Evolutionary conservation across 2,797 vertebrate genomes (phyloP).

Genomic region (Epinephelus awoara): DNA sequence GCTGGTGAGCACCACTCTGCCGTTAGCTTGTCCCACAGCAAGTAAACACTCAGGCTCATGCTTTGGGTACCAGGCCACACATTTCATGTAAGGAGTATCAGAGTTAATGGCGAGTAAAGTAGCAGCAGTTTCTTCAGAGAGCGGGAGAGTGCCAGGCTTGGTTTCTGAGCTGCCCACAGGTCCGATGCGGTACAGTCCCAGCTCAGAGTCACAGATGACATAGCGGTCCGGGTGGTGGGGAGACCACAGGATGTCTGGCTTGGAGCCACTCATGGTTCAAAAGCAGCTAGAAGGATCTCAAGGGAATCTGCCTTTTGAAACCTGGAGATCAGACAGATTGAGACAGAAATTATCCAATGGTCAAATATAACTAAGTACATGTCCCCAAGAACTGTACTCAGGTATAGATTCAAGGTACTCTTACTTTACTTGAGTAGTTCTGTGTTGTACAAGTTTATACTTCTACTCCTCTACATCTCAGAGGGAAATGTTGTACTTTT

Average conservation of each 20-base stretch:
- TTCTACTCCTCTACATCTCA: too few relatives aligned
- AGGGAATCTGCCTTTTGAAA: constrained; percentile 29
- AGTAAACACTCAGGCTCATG: constrained; percentile 96
- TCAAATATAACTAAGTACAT: too few relatives aligned
- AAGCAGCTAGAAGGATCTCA: constrained; percentile 37
- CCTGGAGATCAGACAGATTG: constrained; percentile 28
- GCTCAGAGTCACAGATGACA: constrained; percentile 96
- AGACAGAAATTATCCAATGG: not conserved
- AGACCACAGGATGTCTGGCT: constrained; percentile 98
- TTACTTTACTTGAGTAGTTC: too few relatives aligned
- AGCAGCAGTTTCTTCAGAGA: constrained; percentile 95
- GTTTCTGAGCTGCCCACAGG: constrained; percentile 89
- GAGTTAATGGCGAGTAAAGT: constrained; percentile 97
- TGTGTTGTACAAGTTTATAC: too few relatives aligned
- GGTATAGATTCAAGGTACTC: too few relatives aligned
- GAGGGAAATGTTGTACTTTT: too few relatives aligned
- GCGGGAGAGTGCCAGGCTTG: constrained; percentile 91
- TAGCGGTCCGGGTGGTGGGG: constrained; percentile 97
- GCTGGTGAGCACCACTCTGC: constrained; percentile 96
- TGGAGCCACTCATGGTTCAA: constrained; percentile 94
- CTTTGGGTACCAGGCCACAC: constrained; percentile 98
- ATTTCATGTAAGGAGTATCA: constrained; percentile 98
- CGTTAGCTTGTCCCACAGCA: constrained; percentile 97
- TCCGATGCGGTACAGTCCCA: constrained; percentile 96
- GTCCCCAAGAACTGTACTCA: too few relatives aligned